A percentile compares a stretch with the other conserved stretches of the same genome.
These are phyloP conservation scores for Allolobophora icterica DNA, from an alignment of 2,888 invertebrate genomes.

Conservation along the genomic window DNA sequence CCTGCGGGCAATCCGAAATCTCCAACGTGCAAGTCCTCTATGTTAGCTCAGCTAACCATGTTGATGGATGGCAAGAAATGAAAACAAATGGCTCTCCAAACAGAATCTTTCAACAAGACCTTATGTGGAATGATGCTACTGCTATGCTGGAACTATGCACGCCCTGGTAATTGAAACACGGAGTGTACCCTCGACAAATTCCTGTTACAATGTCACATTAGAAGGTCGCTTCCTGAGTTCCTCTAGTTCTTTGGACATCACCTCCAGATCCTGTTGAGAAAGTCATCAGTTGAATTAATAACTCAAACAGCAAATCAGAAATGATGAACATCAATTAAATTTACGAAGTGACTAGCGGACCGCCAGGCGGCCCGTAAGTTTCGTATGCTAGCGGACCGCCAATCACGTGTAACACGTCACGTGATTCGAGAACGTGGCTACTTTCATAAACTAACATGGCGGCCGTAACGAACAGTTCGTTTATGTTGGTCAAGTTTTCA, in stretches of 20 bases:
- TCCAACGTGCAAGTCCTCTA: not conserved
- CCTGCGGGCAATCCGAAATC: not conserved
- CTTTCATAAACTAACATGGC: no score
- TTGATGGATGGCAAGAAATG: not conserved
- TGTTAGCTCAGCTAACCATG: not conserved
- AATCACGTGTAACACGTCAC: no score
- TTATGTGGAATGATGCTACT: not conserved
- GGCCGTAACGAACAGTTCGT: no score
- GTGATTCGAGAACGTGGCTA: no score
- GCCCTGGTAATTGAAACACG: not conserved
- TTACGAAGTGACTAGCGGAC: no score
- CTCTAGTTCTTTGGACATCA: conserved; percentile 20
- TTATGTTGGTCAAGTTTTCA: no score
- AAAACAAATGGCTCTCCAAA: conserved; percentile 6
- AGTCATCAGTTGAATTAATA: not conserved
- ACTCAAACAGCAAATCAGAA: not conserved
- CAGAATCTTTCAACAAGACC: not conserved
- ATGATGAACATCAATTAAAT: not conserved
- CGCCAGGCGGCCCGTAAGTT: no score
- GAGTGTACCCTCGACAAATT: not conserved
- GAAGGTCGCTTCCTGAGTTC: conserved; percentile 12
- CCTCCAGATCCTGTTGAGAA: not conserved
- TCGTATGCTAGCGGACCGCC: no score
- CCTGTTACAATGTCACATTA: not conserved
- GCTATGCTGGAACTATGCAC: not conserved